A percentile compares a stretch with the other conserved stretches of the same genome.
Evolutionary conservation across 1,140 invertebrate species (phyloP).

Genomic region (Drosophila obscura): DNA sequence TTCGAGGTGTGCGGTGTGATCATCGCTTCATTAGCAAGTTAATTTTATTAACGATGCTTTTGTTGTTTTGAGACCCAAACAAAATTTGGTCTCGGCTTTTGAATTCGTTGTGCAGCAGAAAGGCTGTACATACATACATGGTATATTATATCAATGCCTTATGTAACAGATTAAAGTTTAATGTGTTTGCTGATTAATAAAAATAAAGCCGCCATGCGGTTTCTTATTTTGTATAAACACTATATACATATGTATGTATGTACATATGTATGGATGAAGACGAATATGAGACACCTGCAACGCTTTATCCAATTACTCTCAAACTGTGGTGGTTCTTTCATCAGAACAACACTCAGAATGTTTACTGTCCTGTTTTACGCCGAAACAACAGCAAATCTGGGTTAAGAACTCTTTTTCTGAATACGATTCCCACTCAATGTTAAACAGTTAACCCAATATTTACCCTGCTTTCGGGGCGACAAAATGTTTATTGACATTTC

Average conservation of each 20-base stretch:
- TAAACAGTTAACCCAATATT: constrained; percentile 56
- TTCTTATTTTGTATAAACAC: constrained; percentile 38
- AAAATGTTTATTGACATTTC: constrained; percentile 50
- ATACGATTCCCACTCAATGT: constrained; percentile 22
- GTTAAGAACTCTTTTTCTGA: constrained; percentile 26
- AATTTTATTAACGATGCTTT: constrained; percentile 72
- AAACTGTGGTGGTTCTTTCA: background rate
- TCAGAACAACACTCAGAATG: constrained; percentile 11
- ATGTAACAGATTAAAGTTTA: constrained; percentile 63
- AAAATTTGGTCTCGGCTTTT: constrained; percentile 26
- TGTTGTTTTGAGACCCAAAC: constrained; percentile 24
- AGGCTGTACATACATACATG: constrained; percentile 33
- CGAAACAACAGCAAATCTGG: constrained; percentile 17
- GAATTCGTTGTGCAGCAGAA: constrained; percentile 53
- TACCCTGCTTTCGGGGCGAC: constrained; percentile 20
- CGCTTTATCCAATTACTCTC: constrained; percentile 30
- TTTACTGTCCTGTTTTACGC: constrained; percentile 1
- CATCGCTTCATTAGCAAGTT: constrained; percentile 78
- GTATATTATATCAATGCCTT: constrained; percentile 43
- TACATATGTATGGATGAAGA: constrained; percentile 41
- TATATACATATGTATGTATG: too few species aligned
- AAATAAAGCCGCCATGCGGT: constrained; percentile 32
- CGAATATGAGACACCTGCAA: constrained; percentile 15
- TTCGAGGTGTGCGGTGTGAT: constrained; percentile 44
- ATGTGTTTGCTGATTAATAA: constrained; percentile 62